Conservation (phyloP, 1,140 invertebrate species). For the Bombus confusus region DNA sequence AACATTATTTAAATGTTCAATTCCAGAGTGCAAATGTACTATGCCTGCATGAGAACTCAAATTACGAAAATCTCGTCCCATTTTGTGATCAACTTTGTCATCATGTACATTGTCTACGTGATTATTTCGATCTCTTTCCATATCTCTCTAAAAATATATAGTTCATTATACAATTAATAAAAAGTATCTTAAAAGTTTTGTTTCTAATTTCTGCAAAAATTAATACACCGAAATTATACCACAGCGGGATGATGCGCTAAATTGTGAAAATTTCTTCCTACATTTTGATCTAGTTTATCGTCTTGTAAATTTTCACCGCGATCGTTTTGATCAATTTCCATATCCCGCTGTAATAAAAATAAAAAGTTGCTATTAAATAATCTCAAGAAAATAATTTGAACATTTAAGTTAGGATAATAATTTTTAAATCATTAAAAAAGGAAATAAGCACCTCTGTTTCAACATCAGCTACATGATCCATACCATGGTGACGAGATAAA, state of each 20-base stretch:
- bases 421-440: background rate
- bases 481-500: conserved; percentile 71
- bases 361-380: background rate
- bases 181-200: background rate
- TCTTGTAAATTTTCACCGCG: conserved; percentile 65
- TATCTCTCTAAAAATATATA: conserved; percentile 64
- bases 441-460: conserved; percentile 70
- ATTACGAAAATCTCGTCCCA: conserved; percentile 74
- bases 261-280: conserved; percentile 66
- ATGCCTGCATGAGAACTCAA: conserved; percentile 71
- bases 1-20: conserved; percentile 74
- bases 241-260: conserved; percentile 65
- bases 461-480: conserved; percentile 71
- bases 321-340: conserved; percentile 70
- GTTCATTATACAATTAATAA: background rate
- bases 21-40: conserved; percentile 73
- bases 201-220: background rate
- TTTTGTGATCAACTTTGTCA: conserved; percentile 73
- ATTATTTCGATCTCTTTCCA: conserved; percentile 73
- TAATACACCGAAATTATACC: conserved; percentile 41
- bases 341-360: conserved; percentile 56
- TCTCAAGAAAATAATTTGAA: background rate
- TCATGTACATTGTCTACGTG: conserved; percentile 71
- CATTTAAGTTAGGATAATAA: background rate
- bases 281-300: conserved; percentile 63